Percentiles rank a stretch among this genome's conserved stretches.
Conservation (phyloP, 1,140 invertebrate species). For the Drosophila orena region DNA sequence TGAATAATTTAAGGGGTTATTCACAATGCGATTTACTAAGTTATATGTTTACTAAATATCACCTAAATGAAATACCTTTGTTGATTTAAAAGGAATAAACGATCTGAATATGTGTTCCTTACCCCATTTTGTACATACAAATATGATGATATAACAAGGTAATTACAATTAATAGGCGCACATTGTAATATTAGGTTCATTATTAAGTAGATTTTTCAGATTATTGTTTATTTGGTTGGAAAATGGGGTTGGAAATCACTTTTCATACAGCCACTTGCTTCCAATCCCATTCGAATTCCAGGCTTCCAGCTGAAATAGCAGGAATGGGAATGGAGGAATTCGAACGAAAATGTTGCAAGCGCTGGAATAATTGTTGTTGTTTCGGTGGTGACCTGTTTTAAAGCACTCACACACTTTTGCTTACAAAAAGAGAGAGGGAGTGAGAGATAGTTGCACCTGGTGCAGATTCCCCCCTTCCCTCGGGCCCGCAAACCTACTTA, state of each 20-base stretch:
- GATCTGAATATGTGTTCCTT: no score
- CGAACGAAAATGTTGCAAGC: conserved; percentile 39
- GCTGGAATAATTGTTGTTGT: conserved; percentile 42
- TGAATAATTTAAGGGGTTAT: conserved; percentile 1
- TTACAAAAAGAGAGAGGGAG: not conserved
- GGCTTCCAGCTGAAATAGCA: conserved; percentile 18
- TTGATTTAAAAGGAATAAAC: no score
- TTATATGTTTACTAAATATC: no score
- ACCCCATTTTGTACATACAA: no score
- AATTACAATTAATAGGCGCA: no score
- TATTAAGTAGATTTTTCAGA: not conserved
- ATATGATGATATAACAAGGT: no score
- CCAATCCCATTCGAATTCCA: conserved; percentile 6
- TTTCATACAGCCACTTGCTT: not conserved
- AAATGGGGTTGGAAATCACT: not conserved
- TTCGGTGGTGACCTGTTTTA: conserved; percentile 33
- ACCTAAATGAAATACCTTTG: no score
- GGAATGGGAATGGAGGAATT: conserved; percentile 36
- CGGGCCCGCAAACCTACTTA: not conserved
- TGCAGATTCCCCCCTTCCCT: conserved; percentile 2
- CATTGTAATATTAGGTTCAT: no score
- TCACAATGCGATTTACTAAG: not conserved
- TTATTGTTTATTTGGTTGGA: not conserved
- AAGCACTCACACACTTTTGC: not conserved
- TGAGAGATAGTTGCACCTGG: conserved; percentile 30